These are phyloP conservation scores for Aplocera efformata DNA, from an alignment of 2,888 invertebrate genomes.

Conservation along the genomic window DNA sequence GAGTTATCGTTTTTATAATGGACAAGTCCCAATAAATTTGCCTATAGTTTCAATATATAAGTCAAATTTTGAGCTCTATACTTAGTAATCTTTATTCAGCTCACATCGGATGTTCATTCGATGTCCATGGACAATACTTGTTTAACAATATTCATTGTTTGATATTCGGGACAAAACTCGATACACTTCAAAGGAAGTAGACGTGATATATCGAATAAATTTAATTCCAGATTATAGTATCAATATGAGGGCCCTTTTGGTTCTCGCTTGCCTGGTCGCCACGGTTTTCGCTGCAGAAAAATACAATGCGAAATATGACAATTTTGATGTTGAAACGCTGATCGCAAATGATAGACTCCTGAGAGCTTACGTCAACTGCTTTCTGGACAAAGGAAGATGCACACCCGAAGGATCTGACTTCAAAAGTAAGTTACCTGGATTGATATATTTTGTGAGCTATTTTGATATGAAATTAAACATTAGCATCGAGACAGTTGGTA, in stretches of 20 bases:
- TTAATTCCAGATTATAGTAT: neutral
- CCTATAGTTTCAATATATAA: constrained; percentile 17
- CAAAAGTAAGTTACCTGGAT: constrained; percentile 85
- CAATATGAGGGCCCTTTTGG: constrained; percentile 57
- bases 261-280: constrained; percentile 55
- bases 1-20: constrained; percentile 5
- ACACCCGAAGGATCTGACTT: constrained; percentile 86
- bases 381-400: constrained; percentile 84
- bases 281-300: constrained; percentile 63
- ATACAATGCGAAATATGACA: constrained; percentile 86
- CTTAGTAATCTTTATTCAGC: constrained; percentile 40
- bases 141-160: constrained; percentile 38
- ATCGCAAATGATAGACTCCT: constrained; percentile 84
- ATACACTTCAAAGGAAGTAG: constrained; percentile 30
- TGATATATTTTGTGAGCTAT: too few relatives aligned
- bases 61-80: neutral
- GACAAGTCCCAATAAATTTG: constrained; percentile 6
- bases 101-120: constrained; percentile 38
- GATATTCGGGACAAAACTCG: constrained; percentile 38
- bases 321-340: constrained; percentile 86
- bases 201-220: constrained; percentile 29
- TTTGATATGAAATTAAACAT: too few relatives aligned
- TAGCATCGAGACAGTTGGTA: too few relatives aligned
- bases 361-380: constrained; percentile 86
- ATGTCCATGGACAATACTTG: constrained; percentile 44